A percentile compares a stretch with the other conserved stretches of the same genome.
These are phyloP conservation scores for Caenorhabditis sp. DNA, from an alignment of 2,888 invertebrate species.

Conservation along the genomic window DNA sequence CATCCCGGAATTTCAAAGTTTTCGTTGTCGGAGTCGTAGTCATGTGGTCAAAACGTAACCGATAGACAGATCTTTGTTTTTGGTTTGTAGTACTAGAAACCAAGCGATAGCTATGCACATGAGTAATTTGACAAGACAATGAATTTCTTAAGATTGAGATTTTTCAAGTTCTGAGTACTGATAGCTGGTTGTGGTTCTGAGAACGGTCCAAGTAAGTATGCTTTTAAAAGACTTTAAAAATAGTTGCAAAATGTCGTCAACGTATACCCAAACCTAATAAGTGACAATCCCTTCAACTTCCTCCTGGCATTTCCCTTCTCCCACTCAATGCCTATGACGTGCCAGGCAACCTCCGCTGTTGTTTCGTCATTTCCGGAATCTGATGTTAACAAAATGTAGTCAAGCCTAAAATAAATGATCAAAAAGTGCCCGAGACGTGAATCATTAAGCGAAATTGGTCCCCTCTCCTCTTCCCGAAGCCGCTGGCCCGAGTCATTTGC, in stretches of 20 bases:
- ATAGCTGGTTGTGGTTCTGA: too few species aligned
- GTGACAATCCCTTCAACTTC: conserved; percentile 21
- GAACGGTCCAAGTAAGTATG: too few species aligned
- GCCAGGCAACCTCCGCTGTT: conserved; percentile 14
- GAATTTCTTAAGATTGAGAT: too few species aligned
- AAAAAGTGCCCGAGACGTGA: neutral
- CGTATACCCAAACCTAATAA: too few species aligned
- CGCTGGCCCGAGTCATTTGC: neutral
- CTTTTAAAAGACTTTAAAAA: too few species aligned
- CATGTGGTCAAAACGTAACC: too few species aligned
- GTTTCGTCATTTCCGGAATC: conserved; percentile 10
- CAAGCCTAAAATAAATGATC: neutral
- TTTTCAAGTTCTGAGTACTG: too few species aligned
- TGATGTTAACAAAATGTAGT: conserved; percentile 30
- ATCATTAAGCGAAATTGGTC: neutral
- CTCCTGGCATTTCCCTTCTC: too few species aligned
- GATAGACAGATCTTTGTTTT: neutral
- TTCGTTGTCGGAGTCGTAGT: too few species aligned
- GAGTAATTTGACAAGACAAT: too few species aligned
- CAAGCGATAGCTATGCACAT: neutral
- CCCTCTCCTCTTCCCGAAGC: neutral
- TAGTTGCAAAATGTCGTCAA: too few species aligned
- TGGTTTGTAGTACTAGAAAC: neutral
- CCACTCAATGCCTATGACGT: conserved; percentile 29
- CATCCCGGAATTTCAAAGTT: too few species aligned